These are phyloP conservation scores for Lordiphosa collinella DNA, from an alignment of 1,140 invertebrate genomes.

Conservation along the genomic window DNA sequence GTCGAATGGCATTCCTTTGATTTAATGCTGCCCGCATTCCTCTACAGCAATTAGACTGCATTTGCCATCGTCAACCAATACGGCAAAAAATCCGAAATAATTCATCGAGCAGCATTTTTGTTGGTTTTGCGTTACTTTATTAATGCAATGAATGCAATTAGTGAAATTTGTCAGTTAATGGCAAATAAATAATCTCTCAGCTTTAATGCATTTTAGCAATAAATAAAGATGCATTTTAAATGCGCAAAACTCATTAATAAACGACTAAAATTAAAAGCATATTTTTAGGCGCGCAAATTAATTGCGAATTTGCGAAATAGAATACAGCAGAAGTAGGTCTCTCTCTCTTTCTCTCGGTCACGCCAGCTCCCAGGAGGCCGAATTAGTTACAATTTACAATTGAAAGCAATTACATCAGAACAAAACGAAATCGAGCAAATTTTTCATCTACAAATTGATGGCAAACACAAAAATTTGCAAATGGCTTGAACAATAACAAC, in stretches of 20 bases:
- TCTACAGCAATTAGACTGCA: conserved; percentile 54
- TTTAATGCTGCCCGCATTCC: conserved; percentile 48
- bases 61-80: conserved; percentile 31
- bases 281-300: conserved; percentile 21
- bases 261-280: conserved; percentile 63
- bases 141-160: conserved; percentile 67
- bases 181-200: conserved; percentile 69
- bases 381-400: no score
- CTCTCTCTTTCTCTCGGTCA: no score
- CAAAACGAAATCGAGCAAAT: no score
- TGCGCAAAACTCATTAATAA: conserved; percentile 62
- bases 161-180: conserved; percentile 76
- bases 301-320: background rate
- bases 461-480: no score
- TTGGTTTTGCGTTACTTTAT: conserved; percentile 55
- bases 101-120: conserved; percentile 10
- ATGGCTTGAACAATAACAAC: no score
- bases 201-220: conserved; percentile 72
- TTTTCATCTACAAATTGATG: no score
- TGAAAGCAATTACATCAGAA: no score
- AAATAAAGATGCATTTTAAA: conserved; percentile 69
- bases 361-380: no score
- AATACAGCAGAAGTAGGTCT: no score
- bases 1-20: conserved; percentile 66
- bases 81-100: conserved; percentile 6